Evolutionary conservation across 2,113 vertebrate species (phyloP), one percentile per base, ranked within the genome.

Genomic region (Ciconia stormi): DNA sequence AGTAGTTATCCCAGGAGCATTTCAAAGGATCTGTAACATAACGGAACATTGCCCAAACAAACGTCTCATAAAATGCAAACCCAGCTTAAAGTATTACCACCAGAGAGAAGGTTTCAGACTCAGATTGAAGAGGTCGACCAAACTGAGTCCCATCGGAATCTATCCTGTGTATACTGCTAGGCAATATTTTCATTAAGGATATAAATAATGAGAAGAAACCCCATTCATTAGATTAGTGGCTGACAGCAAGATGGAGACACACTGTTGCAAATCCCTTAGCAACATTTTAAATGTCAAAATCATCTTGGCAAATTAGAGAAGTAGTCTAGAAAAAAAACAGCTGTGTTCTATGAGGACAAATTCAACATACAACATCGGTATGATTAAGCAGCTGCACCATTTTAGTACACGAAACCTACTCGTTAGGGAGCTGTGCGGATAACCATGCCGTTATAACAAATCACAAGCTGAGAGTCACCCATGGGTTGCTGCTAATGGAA

Each of bases 321-420:
- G 46, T 3, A 30, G 38, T 18, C 21, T 23, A 50, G 21, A 27
- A 46, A 32, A 32, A 53, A 52, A 6, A 0, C 36, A 50, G 26
- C 14, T 30, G 1, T 4, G 6, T 70, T 55, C 49, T 10, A 3
- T 0, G 15, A 50, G 32, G 13, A 44, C 26, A 11, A 71, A 23
- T 10, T 7, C 13, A 32, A 19, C 4, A 0, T 5, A 2, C 13
- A 32, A 19, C 4, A 0, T 5, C 2, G 18, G 30, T 19, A 50
- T 1, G 6, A 34, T 13, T 5, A 7, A 50, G 26, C 49, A 78
- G 73, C 56, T 7, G 40, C 40, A 16, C 19, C 7, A 2, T 29
- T 47, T 14, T 47, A 13, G 49, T 7, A 5, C 8, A 17, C 46
- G 22, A 40, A 29, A n/a, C 4, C 29, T 8, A 7, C n/a, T 62